Conservation (phyloP, 1,140 invertebrate species). For the Drosophila baimaii region DNA sequence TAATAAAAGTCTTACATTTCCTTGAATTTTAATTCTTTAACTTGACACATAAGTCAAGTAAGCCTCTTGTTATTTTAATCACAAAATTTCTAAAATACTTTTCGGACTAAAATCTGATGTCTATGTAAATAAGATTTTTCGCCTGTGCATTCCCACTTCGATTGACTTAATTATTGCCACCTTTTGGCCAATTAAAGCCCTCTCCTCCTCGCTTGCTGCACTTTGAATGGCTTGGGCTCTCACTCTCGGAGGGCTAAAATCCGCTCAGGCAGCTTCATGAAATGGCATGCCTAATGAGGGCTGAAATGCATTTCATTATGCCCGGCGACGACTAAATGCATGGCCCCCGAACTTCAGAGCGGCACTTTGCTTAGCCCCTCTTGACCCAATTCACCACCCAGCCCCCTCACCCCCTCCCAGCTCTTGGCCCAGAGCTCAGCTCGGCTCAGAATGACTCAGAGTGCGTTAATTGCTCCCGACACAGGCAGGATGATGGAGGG, state of each 20-base stretch:
- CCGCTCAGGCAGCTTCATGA: conserved; percentile 45
- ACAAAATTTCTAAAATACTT: background rate
- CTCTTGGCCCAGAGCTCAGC: conserved; percentile 29
- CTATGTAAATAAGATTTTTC: background rate
- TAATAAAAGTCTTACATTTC: background rate
- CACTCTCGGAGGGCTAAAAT: conserved; percentile 46
- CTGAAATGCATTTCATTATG: conserved; percentile 80
- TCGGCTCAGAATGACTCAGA: conserved; percentile 21
- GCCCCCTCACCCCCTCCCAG: no score
- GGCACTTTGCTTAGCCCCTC: conserved; percentile 51
- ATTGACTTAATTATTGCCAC: conserved; percentile 33
- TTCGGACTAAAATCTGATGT: no score
- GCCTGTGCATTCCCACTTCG: background rate
- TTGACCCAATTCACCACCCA: conserved; percentile 65
- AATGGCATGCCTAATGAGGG: conserved; percentile 78
- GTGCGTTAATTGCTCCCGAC: conserved; percentile 74
- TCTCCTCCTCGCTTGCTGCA: background rate
- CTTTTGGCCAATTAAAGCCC: conserved; percentile 30
- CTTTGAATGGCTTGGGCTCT: conserved; percentile 8
- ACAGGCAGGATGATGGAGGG: conserved; percentile 33
- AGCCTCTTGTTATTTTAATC: background rate
- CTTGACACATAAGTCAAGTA: background rate
- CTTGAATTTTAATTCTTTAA: background rate
- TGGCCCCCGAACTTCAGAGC: conserved; percentile 49
- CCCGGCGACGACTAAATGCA: conserved; percentile 59